A percentile compares a stretch with the other conserved stretches of the same genome.
Conservation (phyloP, 2,888 invertebrate species). For the Thysanoteuthis rhombus region DNA sequence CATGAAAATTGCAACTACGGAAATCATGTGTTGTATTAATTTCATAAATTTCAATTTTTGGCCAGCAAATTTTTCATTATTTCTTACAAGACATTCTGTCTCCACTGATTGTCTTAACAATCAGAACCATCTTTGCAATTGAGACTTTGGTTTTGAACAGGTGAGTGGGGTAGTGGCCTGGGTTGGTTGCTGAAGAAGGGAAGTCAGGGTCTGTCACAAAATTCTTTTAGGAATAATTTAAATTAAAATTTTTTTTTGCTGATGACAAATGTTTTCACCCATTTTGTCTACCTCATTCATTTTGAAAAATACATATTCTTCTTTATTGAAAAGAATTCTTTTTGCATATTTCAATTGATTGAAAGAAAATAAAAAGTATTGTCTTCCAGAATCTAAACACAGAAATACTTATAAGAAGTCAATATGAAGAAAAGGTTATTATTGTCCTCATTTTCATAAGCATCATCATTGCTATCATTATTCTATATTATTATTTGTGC, state of each 20-base stretch:
- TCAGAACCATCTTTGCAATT: slow-evolving; percentile 12
- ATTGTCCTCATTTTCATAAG: too few species aligned
- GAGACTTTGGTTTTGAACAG: not conserved
- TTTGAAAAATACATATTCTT: not conserved
- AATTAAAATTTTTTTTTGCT: not conserved
- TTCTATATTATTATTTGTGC: too few species aligned
- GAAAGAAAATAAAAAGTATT: not conserved
- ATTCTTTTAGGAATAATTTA: too few species aligned
- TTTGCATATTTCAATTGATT: not conserved
- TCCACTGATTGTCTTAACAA: not conserved
- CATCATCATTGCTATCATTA: too few species aligned
- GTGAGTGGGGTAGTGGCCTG: not conserved
- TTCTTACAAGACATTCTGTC: not conserved
- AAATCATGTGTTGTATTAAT: not conserved
- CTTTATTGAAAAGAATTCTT: not conserved
- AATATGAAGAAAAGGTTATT: too few species aligned
- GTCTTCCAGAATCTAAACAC: too few species aligned
- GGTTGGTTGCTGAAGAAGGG: too few species aligned
- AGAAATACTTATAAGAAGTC: too few species aligned
- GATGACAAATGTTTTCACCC: not conserved
- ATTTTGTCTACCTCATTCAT: not conserved
- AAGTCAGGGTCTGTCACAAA: too few species aligned
- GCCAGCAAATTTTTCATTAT: not conserved
- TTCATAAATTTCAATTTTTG: not conserved
- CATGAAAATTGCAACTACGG: not conserved